Evolutionary conservation across 2,888 invertebrate species (phyloP).

Genomic region (Xestoiulus laeticollis): DNA sequence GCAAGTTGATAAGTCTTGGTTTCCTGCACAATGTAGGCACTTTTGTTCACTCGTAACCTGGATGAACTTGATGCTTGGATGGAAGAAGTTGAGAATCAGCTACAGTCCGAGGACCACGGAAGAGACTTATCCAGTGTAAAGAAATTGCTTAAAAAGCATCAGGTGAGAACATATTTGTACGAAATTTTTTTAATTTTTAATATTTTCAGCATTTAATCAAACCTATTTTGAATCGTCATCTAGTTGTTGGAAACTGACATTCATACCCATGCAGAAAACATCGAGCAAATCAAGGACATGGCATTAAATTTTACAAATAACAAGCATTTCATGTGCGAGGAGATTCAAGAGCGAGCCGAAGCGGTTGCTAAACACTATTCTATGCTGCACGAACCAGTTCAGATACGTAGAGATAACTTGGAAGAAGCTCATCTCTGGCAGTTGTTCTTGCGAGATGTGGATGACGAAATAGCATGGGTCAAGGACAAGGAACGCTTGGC

Average conservation of each 20-base stretch:
- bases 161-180: slow-evolving; percentile 59
- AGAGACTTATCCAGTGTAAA: slow-evolving; percentile 88
- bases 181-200: not conserved
- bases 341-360: slow-evolving; percentile 79
- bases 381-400: slow-evolving; percentile 87
- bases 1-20: not conserved
- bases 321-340: slow-evolving; percentile 88
- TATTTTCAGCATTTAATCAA: not conserved
- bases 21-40: slow-evolving; percentile 69
- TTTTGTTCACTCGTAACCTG: slow-evolving; percentile 84
- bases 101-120: slow-evolving; percentile 81
- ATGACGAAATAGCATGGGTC: slow-evolving; percentile 94
- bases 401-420: slow-evolving; percentile 88
- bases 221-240: slow-evolving; percentile 39
- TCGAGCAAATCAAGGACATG: slow-evolving; percentile 74
- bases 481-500: slow-evolving; percentile 77
- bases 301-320: slow-evolving; percentile 80
- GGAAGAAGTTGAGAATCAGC: slow-evolving; percentile 83
- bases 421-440: slow-evolving; percentile 89
- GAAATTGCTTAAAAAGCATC: slow-evolving; percentile 73
- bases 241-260: slow-evolving; percentile 84
- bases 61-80: slow-evolving; percentile 96
- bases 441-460: slow-evolving; percentile 89
- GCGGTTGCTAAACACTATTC: slow-evolving; percentile 76
- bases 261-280: slow-evolving; percentile 81